Evolutionary conservation across 2,797 vertebrate genomes (phyloP).

Genomic region (Chromis chromis): DNA sequence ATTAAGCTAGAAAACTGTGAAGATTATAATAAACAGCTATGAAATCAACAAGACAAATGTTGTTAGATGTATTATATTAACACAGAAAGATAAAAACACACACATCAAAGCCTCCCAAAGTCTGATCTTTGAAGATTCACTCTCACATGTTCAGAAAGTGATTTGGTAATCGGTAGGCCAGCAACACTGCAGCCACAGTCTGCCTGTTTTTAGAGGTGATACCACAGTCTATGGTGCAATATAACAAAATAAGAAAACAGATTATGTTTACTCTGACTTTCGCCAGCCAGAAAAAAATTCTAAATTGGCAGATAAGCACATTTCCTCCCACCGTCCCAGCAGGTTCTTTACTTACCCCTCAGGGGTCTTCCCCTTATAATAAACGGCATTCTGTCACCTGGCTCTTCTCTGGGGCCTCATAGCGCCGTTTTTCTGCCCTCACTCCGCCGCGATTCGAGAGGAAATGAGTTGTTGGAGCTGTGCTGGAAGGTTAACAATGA

Average conservation of each 20-base stretch:
- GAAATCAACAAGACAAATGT: neutral
- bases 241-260: neutral
- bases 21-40: neutral
- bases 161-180: neutral
- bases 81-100: too few species aligned
- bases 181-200: too few species aligned
- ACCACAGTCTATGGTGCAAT: neutral
- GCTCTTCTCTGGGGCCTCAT: conserved; percentile 71
- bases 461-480: conserved; percentile 79
- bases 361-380: conserved; percentile 78
- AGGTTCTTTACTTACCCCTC: conserved; percentile 76
- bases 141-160: too few species aligned
- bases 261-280: neutral
- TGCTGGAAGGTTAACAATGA: conserved; percentile 87
- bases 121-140: too few species aligned
- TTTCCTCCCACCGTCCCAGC: neutral
- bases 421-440: conserved; percentile 61
- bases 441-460: conserved; percentile 53
- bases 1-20: too few species aligned
- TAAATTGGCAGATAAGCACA: conserved; percentile 20
- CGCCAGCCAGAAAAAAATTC: conserved; percentile 3
- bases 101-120: too few species aligned
- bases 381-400: conserved; percentile 84
- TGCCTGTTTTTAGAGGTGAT: neutral
- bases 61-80: too few species aligned